Evolutionary conservation across 2,888 invertebrate species (phyloP), one percentile per base, ranked within the genome.

Genomic region (Entomobrya proxima): DNA sequence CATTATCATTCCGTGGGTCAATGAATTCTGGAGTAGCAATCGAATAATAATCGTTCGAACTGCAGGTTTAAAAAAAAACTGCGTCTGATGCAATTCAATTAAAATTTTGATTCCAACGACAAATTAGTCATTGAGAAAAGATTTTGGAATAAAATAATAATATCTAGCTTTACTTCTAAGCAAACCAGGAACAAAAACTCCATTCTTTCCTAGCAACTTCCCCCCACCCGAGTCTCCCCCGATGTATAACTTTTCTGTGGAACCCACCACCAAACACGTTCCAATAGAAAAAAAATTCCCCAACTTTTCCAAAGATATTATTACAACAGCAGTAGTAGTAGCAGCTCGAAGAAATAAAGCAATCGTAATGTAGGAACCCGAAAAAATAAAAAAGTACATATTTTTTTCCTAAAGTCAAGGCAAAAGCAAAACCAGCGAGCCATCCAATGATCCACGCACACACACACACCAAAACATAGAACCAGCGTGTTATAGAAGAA

Each of bases 371-470:
- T 67, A 58, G 58, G 58, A 58, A 58, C 58, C 76, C 50, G 24
- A 64, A 61, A 64, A 58, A 52, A 47, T 37, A 64, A 64, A 75
- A 47, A 72, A 80, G 72, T 27, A n/a, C n/a, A n/a, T n/a, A 40
- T 76, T 64, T 81, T 58, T 79, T 74, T 52, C 50, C 55, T 83
- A 77, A 78, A 83, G 83, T 83, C 83, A 83, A 83, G 83, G 76
- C 83, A 82, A 81, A 83, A 52, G 76, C 83, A 83, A 81, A 83
- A 47, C 52, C 82, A 82, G 35, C 82, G 76, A 83, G 75, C 55
- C 69, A 83, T 83, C 83, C 83, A 83, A 47, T 82, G 75, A 82
- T 82, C 82, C 82, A 83, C 64, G 67, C 81, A 83, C 61, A 69
- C 50, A 55, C 9, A 6, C 80, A 55, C 37, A 69, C 69, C 21